Conservation (phyloP, 1,140 invertebrate species). For the Hylyphantes graminicola region DNA sequence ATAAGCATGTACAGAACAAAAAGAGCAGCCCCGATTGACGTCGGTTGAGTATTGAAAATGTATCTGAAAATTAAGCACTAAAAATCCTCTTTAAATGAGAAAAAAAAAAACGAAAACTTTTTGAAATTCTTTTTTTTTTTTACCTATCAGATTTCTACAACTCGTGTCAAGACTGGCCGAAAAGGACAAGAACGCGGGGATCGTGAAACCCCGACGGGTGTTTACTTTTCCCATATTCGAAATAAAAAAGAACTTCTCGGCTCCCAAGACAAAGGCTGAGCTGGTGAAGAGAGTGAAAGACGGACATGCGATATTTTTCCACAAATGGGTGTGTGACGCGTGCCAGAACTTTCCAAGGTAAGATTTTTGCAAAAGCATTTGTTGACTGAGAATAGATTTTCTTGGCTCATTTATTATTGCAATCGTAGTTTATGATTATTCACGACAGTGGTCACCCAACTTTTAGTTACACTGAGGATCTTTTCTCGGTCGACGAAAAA, state of each 20-base stretch:
- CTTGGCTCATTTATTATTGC: no score
- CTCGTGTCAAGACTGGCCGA: constrained; percentile 31
- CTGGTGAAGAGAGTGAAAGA: constrained; percentile 70
- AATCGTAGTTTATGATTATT: no score
- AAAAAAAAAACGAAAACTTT: background rate
- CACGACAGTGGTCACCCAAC: no score
- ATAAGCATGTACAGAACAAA: no score
- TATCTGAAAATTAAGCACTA: no score
- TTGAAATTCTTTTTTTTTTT: background rate
- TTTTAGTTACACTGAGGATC: no score
- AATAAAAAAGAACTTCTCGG: constrained; percentile 75
- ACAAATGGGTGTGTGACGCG: constrained; percentile 86
- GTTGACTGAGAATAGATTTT: no score
- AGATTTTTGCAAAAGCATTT: no score
- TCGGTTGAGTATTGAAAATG: no score
- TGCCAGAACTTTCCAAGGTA: constrained; percentile 87
- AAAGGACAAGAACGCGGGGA: constrained; percentile 6
- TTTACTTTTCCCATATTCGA: constrained; percentile 86
- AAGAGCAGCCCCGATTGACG: no score
- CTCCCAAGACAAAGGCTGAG: constrained; percentile 81
- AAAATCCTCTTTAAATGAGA: no score
- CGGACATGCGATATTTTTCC: constrained; percentile 83
- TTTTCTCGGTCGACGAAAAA: no score
- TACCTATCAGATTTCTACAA: constrained; percentile 41
- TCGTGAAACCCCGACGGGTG: constrained; percentile 67